phyloP scores from a whole-genome alignment of 2,797 vertebrate genomes.

The Anisognathus igniventris region DNA sequence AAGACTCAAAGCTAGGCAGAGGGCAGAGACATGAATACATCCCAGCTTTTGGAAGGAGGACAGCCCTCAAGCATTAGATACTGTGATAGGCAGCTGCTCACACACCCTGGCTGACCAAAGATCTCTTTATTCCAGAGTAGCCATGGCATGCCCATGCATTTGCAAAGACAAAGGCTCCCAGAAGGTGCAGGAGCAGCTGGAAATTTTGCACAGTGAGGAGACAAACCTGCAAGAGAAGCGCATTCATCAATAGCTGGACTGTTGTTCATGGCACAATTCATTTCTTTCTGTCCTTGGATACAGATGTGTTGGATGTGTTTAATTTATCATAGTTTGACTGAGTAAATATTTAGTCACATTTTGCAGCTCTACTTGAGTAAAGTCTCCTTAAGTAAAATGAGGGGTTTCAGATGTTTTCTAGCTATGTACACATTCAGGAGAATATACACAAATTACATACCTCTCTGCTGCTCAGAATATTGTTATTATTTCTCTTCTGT shows the following conservation, averaged over 20 bases:
- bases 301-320: too few relatives aligned
- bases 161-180: neutral
- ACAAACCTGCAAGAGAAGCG: neutral
- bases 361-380: neutral
- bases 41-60: neutral
- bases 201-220: neutral
- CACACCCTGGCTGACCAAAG: neutral
- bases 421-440: neutral
- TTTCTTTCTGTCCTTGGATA: neutral
- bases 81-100: neutral
- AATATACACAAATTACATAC: neutral
- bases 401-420: neutral
- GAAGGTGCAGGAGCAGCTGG: neutral
- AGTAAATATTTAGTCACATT: neutral
- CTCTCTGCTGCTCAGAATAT: neutral
- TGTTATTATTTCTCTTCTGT: neutral
- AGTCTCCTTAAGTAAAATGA: neutral
- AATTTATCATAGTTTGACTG: neutral
- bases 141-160: fast-evolving
- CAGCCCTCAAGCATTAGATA: fast-evolving
- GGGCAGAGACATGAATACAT: neutral
- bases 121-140: neutral
- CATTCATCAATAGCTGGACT: neutral
- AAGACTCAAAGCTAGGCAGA: neutral
- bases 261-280: neutral